A percentile compares a stretch with the other conserved stretches of the same genome.
These are phyloP conservation scores for Peromyscus melanophrys DNA, from an alignment of 2,797 vertebrate genomes.

Conservation along the genomic window DNA sequence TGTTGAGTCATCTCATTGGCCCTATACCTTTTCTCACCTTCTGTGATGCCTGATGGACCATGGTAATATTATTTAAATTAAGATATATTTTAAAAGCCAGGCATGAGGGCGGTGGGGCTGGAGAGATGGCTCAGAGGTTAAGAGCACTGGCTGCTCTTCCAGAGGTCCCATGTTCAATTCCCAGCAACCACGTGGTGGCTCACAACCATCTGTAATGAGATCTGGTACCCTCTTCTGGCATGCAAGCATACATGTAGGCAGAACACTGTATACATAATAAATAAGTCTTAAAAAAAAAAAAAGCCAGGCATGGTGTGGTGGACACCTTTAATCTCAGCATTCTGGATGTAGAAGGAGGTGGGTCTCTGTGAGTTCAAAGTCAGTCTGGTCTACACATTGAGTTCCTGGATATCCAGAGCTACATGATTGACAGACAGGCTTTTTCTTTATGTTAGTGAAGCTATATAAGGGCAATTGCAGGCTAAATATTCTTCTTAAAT, in stretches of 20 bases:
- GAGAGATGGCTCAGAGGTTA: too few relatives aligned
- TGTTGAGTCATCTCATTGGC: background rate
- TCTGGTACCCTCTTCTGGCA: too few relatives aligned
- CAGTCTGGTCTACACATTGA: background rate
- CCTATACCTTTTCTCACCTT: slow-evolving; percentile 26
- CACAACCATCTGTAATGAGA: too few relatives aligned
- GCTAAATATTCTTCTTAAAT: slow-evolving; percentile 59
- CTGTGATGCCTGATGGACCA: background rate
- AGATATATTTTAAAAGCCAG: background rate
- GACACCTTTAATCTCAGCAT: background rate
- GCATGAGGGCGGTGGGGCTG: too few relatives aligned
- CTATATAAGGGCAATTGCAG: background rate
- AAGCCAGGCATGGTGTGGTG: background rate
- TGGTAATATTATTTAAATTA: background rate
- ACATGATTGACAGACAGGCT: background rate
- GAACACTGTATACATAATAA: too few relatives aligned
- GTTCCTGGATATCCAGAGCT: background rate
- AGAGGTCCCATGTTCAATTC: too few relatives aligned
- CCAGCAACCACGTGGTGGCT: too few relatives aligned
- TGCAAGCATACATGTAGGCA: too few relatives aligned
- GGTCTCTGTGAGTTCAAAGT: background rate
- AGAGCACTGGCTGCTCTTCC: too few relatives aligned
- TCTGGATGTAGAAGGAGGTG: background rate
- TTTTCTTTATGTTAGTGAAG: slow-evolving; percentile 26
- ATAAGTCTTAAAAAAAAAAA: background rate